Evolutionary conservation across 2,113 vertebrate genomes (phyloP).

Genomic region (Pao palembangensis): DNA sequence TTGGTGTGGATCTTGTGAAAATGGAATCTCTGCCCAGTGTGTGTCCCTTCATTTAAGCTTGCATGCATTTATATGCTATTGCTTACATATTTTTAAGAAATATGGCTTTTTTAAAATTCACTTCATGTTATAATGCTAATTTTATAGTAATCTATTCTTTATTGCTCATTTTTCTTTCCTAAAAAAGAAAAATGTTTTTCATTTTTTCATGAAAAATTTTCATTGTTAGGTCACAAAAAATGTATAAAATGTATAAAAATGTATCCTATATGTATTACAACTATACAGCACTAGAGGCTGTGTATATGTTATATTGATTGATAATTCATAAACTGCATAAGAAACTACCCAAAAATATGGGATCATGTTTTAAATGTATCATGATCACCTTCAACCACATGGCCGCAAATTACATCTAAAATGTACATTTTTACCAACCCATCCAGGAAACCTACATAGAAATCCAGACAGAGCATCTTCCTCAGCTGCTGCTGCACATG

Average conservation of each 20-base stretch:
- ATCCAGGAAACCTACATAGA: conserved; percentile 95
- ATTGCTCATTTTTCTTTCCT: conserved; percentile 12
- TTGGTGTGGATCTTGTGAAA: conserved; percentile 67
- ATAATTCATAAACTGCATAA: no score
- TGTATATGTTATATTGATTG: no score
- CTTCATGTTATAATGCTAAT: conserved; percentile 18
- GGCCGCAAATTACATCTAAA: no score
- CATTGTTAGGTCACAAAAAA: conserved; percentile 8
- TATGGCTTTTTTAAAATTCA: conserved; percentile 20
- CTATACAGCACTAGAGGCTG: no score
- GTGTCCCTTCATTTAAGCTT: conserved; percentile 39
- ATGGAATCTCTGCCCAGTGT: conserved; percentile 62
- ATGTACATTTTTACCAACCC: not conserved
- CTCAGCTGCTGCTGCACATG: conserved; percentile 93
- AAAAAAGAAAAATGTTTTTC: no score
- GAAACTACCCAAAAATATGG: no score
- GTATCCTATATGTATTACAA: no score
- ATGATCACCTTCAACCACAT: no score
- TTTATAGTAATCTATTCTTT: not conserved
- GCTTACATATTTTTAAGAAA: conserved; percentile 53
- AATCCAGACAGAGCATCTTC: conserved; percentile 98
- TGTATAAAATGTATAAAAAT: no score
- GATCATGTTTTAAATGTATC: no score
- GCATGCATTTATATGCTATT: conserved; percentile 41
- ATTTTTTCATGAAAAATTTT: conserved; percentile 1